Evolutionary conservation across 1,140 invertebrate species (phyloP).

Genomic region (Lutraria rhynchaena): DNA sequence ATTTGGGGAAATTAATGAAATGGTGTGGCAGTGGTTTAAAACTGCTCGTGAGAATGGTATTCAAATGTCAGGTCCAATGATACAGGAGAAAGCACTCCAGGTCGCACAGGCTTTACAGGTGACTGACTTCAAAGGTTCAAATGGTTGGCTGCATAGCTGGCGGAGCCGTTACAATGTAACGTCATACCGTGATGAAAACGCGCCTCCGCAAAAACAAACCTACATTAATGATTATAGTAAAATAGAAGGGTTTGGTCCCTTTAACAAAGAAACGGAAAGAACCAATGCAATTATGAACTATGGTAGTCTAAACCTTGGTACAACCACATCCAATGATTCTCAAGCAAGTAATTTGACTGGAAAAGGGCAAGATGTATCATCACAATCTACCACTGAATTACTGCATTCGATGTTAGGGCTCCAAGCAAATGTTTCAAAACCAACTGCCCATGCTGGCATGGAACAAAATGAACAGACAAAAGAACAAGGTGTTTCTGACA

Average conservation of each 20-base stretch:
- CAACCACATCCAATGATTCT: neutral
- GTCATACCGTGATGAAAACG: constrained; percentile 10
- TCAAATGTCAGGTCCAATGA: constrained; percentile 65
- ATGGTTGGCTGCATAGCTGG: constrained; percentile 76
- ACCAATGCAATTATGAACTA: constrained; percentile 6
- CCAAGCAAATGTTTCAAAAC: no score
- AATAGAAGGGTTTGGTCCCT: neutral
- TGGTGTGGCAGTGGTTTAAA: constrained; percentile 59
- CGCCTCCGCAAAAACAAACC: neutral
- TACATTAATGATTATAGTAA: constrained; percentile 37
- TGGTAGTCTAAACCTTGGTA: neutral
- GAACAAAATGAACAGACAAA: neutral
- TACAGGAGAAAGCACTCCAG: constrained; percentile 71
- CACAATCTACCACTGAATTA: no score
- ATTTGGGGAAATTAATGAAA: constrained; percentile 38
- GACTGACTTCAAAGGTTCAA: constrained; percentile 73
- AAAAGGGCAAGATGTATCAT: no score
- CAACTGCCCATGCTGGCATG: no score
- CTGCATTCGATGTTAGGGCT: no score
- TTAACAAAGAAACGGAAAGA: no score
- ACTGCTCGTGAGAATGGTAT: constrained; percentile 28
- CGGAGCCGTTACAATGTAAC: constrained; percentile 63
- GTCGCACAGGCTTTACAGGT: constrained; percentile 66
- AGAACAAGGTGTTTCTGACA: neutral
- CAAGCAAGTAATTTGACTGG: no score